Evolutionary conservation across 2,113 vertebrate genomes (phyloP).

Genomic region (Phrynocephalus versicolor): DNA sequence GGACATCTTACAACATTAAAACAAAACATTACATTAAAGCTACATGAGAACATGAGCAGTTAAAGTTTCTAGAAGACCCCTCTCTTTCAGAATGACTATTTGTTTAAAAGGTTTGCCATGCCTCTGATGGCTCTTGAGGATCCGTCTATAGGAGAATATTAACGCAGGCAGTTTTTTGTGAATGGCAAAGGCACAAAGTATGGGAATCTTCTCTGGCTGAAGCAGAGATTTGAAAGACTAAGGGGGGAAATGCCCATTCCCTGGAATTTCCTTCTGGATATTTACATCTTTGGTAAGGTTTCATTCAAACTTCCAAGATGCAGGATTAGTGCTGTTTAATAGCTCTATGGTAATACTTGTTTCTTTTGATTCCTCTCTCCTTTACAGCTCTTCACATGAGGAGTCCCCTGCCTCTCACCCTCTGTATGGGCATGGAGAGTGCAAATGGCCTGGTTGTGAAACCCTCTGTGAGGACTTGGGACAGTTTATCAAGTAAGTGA

Average conservation of each 20-base stretch:
- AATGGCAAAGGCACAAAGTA: not conserved
- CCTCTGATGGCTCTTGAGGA: not conserved
- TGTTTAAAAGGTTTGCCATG: not conserved
- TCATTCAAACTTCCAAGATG: too few relatives aligned
- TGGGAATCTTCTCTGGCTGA: not conserved
- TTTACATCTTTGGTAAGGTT: not conserved
- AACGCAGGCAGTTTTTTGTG: not conserved
- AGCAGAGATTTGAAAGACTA: not conserved
- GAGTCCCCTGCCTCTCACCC: conserved; percentile 91
- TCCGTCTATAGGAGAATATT: not conserved
- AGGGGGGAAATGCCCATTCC: not conserved
- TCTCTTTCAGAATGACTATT: not conserved
- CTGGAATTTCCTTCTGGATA: not conserved
- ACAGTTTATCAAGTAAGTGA: conserved; percentile 98
- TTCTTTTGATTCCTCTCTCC: not conserved
- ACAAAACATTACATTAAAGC: too few relatives aligned
- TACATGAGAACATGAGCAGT: too few relatives aligned
- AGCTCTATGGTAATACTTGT: not conserved
- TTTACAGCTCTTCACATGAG: conserved; percentile 84
- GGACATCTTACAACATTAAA: too few relatives aligned
- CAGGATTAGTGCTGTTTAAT: not conserved
- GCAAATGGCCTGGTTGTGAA: conserved; percentile 99
- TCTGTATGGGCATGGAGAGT: conserved; percentile 97
- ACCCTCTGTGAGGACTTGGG: conserved; percentile 98
- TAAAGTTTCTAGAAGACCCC: not conserved